Evolutionary conservation across 2,797 vertebrate species (phyloP), one percentile per base, ranked within the genome.

Genomic region (Erethizon dorsatum): DNA sequence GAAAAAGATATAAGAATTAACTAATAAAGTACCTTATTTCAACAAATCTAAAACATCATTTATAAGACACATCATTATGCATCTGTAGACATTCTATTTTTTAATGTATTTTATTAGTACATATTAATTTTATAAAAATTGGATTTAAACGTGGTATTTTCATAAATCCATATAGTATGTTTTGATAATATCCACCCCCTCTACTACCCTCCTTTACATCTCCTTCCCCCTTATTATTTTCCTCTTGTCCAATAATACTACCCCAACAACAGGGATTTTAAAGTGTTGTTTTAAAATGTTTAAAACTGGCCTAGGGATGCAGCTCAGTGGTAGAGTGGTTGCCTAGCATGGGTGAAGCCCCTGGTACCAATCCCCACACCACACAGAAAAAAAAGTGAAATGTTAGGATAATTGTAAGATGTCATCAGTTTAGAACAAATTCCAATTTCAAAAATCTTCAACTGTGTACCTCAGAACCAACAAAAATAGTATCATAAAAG

Each of bases 1-100:
- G 47, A 92, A 86, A 97, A 90, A 87, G 2, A 87, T 24, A 56
- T 54, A 67, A 90, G 31, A 83, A 67, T 75, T 59, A 91, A 90
- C 59, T 31, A 86, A 90, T 5, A 86, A 96, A 90, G 80, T 50
- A 22, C 18, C 24, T 8, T 77, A 88, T 67, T 83, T 93, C 41
- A 87, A 83, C 80, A 97, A 79, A 73, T 59, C 47, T 75, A 89
- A 93, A 95, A 65, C n/a, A 89, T 33, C 18, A 26, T 45, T 73
- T 84, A 20, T 50, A 90, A 93, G 47, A 67, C 10, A 67, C 8
- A 75, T 50, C 41, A 88, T 82, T 61, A 82, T 17, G 20, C 4
- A 45, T 26, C 50, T 73, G n/a, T 3, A 69, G 18, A 41, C 83
- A 94, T 87, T 95, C 75, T 80, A 26, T 61, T 65, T 17, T 9